Base-by-base conservation (phyloP, 2,113 vertebrate species). In the Anolis sagrei region DNA sequence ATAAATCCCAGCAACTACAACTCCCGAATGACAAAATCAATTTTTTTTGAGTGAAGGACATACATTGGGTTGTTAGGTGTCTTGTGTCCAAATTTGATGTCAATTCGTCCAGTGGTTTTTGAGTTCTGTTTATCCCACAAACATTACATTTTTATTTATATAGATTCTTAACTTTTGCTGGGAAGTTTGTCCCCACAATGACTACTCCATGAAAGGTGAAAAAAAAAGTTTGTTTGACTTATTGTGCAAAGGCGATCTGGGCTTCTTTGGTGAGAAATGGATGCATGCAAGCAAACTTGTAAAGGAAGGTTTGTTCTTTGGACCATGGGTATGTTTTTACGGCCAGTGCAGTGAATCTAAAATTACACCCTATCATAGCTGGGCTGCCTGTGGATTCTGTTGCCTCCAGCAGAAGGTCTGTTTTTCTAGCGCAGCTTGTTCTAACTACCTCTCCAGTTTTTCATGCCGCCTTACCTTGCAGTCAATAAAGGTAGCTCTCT, bases 401-500 rank as follows among this genome's bases (percentile, higher is more conserved):
- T 90, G 84, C 91, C 88, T 90, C 84, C 80, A 76, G 89, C 89
- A 86, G 81, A 84, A 3, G 82, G 74, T 34, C 79, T 75, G 84
- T 23, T 83, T 69, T 92, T 80, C 82, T 83, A 85, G 73, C 88
- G 89, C 89, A 87, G 92, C 94, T 93, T 89, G 82, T 89, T 70
- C 58, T 61, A 32, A 72, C 87, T 88, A 81, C 93, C 94, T 86
- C 78, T 66, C 91, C 32, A 82, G 91, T 88, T 85, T 89, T 81
- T 89, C 91, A 91, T 89, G 95, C 91, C 94, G 91, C 89, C 91
- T 85, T 77, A 89, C 87, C 92, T 90, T 91, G 93, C 89, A 94
- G 89, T 94, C 94, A 90, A 79, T 93, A 93, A 94, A 95, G 95
- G 95, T 96, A 93, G 94, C 83, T 94, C 93, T 87, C 89, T 89